Percentiles rank a stretch among this genome's conserved stretches.
Conservation (phyloP, 2,797 vertebrate species). For the Dermochelys coriacea region DNA sequence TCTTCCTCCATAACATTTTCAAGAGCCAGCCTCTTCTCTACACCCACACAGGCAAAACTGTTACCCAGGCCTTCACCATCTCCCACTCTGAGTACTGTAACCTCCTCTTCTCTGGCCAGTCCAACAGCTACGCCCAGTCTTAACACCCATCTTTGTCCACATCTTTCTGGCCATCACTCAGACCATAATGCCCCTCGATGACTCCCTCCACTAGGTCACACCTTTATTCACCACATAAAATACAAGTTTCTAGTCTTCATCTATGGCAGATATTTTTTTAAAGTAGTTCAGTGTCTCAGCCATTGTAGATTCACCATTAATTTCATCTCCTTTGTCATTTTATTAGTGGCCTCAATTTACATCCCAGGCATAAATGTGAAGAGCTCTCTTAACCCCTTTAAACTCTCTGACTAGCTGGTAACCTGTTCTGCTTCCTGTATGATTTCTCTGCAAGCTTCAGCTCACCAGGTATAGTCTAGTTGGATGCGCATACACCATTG, state of each 20-base stretch:
- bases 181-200: background rate
- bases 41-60: background rate
- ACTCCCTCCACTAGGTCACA: background rate
- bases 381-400: no score
- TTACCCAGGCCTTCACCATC: background rate
- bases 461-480: no score
- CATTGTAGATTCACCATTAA: background rate
- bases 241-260: background rate
- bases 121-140: background rate
- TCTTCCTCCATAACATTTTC: background rate
- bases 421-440: no score
- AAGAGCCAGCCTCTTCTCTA: background rate
- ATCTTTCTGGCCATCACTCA: background rate
- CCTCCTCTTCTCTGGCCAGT: background rate
- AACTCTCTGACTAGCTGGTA: no score
- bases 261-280: background rate
- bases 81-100: background rate
- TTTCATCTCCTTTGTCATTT: background rate
- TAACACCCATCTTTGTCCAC: background rate
- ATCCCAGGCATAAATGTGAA: background rate
- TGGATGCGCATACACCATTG: no score
- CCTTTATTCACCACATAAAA: background rate
- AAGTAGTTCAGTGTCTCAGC: background rate
- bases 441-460: no score
- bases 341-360: background rate